Evolutionary conservation across 2,888 invertebrate genomes (phyloP), one percentile per base, ranked within the genome.

Genomic region (Druceiella hillmani): DNA sequence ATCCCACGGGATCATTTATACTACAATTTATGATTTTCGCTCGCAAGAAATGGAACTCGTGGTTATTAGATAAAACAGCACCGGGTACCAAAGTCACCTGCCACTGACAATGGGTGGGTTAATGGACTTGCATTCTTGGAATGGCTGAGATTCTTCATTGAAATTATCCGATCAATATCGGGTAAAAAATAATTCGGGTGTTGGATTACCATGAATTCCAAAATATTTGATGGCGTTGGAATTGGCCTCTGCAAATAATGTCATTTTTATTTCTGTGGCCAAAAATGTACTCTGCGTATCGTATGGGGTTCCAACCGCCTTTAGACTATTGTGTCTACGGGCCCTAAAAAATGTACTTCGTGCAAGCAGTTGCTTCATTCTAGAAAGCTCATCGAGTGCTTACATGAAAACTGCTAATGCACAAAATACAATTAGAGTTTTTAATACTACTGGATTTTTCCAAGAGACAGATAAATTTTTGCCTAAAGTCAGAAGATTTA

Each of bases 241-340:
- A 36, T 38, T 22, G 27, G 40, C 20, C 30, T 36, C 28, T 17
- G 15, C 9, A 17, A 37, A 17, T 29, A 27, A 12, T 37, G 34
- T 30, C 14, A 38, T 28, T 46, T 45, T 48, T 43, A 44, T 50
- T 52, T 53, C 53, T 52, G 52, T 50, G 51, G 51, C 52, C n/a
- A n/a, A n/a, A n/a, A n/a, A n/a, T n/a, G n/a, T n/a, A 50, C 44
- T 40, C 46, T 54, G 54, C 54, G 55, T 55, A 54, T 47, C 55
- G 55, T 51, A 53, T n/a, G n/a, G n/a, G n/a, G n/a, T n/a, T n/a
- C n/a, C n/a, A n/a, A n/a, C n/a, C n/a, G n/a, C n/a, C n/a, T n/a
- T n/a, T n/a, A n/a, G n/a, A n/a, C n/a, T n/a, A n/a, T n/a, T n/a
- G n/a, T n/a, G n/a, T n/a, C n/a, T n/a, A n/a, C n/a, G n/a, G n/a